Evolutionary conservation across 2,888 invertebrate species (phyloP).

Genomic region (Dryobotodes eremita): DNA sequence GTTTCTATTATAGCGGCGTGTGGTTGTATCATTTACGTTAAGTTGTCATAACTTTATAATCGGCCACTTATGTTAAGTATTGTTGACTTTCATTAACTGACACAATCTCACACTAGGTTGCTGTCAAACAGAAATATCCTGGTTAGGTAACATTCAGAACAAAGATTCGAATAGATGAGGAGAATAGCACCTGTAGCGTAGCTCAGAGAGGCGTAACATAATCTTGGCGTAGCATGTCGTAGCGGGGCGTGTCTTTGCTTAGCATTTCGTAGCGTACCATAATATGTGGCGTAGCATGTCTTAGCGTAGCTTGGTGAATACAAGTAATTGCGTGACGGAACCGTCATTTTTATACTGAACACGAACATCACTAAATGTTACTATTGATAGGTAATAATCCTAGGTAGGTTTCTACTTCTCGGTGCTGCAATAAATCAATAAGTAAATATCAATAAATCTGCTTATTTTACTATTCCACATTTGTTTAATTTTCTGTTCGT

Average conservation of each 20-base stretch:
- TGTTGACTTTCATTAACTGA: constrained; percentile 36
- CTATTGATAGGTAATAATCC: neutral
- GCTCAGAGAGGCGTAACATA: neutral
- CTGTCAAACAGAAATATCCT: neutral
- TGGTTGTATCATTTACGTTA: constrained; percentile 29
- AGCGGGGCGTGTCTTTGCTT: neutral
- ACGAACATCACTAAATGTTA: neutral
- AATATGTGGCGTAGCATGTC: neutral
- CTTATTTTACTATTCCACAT: neutral
- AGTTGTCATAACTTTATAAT: constrained; percentile 46
- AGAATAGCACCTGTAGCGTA: neutral
- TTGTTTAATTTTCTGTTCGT: neutral
- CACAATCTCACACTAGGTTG: neutral
- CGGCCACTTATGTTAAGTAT: constrained; percentile 41
- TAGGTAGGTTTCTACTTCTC: neutral
- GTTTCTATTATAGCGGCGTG: constrained; percentile 58
- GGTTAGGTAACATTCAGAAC: neutral
- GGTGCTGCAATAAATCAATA: neutral
- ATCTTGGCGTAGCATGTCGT: constrained; percentile 8
- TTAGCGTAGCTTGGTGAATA: neutral
- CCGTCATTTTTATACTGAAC: neutral
- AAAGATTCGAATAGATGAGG: neutral
- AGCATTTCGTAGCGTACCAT: constrained; percentile 11
- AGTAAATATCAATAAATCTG: neutral
- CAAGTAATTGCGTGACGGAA: neutral